Percentiles rank a stretch among this genome's conserved stretches.
Evolutionary conservation across 2,113 vertebrate genomes (phyloP).

Genomic region (Crotalus viridis): DNA sequence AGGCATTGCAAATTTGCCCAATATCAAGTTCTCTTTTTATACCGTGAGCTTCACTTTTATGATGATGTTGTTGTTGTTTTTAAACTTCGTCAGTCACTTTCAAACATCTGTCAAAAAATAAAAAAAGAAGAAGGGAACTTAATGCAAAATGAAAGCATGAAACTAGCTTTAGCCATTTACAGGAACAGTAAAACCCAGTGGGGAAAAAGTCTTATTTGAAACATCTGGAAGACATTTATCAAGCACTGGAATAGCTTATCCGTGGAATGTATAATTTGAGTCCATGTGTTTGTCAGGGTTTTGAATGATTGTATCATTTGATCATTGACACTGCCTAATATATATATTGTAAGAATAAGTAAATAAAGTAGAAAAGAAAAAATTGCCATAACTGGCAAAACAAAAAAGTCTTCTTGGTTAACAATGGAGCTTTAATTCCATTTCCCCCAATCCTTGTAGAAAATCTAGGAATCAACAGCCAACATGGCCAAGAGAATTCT

Average conservation of each 20-base stretch:
- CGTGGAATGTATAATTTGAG: conserved; percentile 13
- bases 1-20: neutral
- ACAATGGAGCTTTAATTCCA: neutral
- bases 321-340: neutral
- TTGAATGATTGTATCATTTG: conserved; percentile 1
- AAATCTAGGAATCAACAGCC: neutral
- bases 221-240: conserved; percentile 25
- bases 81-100: neutral
- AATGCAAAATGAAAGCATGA: neutral
- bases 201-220: neutral
- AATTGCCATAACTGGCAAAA: too few species aligned
- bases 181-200: neutral
- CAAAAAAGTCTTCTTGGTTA: neutral
- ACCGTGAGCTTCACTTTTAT: too few species aligned
- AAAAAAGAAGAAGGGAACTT: neutral
- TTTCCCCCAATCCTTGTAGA: neutral
- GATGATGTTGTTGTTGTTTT: neutral
- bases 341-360: neutral
- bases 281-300: neutral
- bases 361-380: neutral
- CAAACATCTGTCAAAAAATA: neutral
- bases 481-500: neutral
- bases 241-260: neutral
- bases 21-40: neutral
- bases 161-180: neutral